Evolutionary conservation across 2,888 invertebrate species (phyloP), one percentile per base, ranked within the genome.

Genomic region (Machimus rusticus): DNA sequence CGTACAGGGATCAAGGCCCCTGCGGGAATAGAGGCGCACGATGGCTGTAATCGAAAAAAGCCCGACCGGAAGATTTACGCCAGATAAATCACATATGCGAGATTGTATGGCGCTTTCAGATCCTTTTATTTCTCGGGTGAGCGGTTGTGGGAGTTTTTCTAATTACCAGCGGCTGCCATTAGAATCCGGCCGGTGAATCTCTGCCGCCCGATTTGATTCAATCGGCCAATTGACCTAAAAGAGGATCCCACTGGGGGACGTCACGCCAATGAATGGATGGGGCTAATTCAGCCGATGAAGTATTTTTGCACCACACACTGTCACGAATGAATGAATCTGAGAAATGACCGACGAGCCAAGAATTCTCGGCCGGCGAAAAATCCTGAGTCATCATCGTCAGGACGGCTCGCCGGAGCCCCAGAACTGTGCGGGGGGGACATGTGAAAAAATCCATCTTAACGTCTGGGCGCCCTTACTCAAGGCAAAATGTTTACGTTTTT

Each of bases 201-300:
- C 46, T 46, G 79, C 28, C 79, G 23, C 43, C 37, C 19, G 37
- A 43, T 78, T 37, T 78, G 78, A 79, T 79, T 79, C 31, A 51
- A 79, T 79, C 31, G 31, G 51, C 51, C 51, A 79, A 55, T 79
- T 79, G 46, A 79, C 31, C 79, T 51, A 12, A 79, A 46, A 79
- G 43, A 31, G 51, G 51, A 28, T 51, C 46, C 28, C 31, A 79
- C 46, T 51, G 51, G 28, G 14, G 23, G 28, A 78, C 23, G 78
- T 39, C 23, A 43, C 43, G 23, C 12, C 43, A 23, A 51, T 79
- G 51, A 79, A 79, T 79, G 28, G 79, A 34, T 34, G 78, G 31
- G 28, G 12, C 31, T 79, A 79, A 79, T 79, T 79, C 23, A 66
- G 66, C 23, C 66, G 28, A 79, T 46, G 51, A 79, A 79, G 51